A percentile compares a stretch with the other conserved stretches of the same genome.
Conservation (phyloP, 2,888 invertebrate species). For the Acanthococcus lagerstroemiae region DNA sequence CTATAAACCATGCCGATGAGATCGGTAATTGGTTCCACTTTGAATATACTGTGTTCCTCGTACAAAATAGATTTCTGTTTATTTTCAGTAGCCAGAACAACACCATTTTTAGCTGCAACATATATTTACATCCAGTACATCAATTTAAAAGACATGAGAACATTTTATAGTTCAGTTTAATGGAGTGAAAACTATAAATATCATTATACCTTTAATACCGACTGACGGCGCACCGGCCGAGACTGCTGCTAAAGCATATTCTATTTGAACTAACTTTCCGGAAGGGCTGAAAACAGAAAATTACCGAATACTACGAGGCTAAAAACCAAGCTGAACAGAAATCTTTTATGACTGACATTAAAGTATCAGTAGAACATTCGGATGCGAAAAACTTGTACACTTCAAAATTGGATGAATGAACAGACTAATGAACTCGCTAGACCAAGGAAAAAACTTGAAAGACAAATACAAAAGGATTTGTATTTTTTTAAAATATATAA, state of each 20-base stretch:
- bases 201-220: slow-evolving; percentile 77
- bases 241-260: slow-evolving; percentile 98
- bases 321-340: neutral
- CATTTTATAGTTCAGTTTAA: neutral
- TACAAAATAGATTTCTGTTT: slow-evolving; percentile 94
- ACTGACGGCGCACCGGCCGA: slow-evolving; percentile 97
- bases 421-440: no score
- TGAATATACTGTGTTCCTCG: slow-evolving; percentile 93
- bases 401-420: no score
- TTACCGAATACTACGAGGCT: neutral
- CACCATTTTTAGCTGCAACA: slow-evolving; percentile 82
- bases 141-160: slow-evolving; percentile 14
- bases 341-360: neutral
- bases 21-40: slow-evolving; percentile 89
- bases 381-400: no score
- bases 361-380: neutral
- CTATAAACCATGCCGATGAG: slow-evolving; percentile 98
- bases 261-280: slow-evolving; percentile 97
- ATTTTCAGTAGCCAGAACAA: slow-evolving; percentile 97
- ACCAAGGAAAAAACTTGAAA: no score
- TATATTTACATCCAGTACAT: neutral
- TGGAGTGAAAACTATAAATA: no score
- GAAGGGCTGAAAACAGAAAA: slow-evolving; percentile 67
- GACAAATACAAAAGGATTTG: no score
- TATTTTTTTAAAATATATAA: no score